Conservation (phyloP, 1,140 invertebrate species). For the Nebria ingens region DNA sequence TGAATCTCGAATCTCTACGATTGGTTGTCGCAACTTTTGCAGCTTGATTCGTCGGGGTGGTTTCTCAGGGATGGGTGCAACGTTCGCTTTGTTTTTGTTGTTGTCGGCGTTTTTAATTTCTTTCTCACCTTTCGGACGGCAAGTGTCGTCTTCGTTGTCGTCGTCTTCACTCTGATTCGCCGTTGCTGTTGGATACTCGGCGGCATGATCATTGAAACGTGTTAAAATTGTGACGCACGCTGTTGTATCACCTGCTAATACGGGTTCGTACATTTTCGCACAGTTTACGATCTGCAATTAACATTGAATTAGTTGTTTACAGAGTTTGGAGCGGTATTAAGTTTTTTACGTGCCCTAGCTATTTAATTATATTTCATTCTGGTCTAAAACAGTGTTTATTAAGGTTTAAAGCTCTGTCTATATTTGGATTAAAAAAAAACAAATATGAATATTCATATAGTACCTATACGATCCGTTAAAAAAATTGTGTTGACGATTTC, state of each 20-base stretch:
- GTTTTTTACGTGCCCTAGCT: too few species aligned
- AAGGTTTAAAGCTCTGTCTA: too few species aligned
- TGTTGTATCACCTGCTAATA: too few species aligned
- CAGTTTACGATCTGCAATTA: slow-evolving; percentile 13
- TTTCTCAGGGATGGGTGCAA: neutral
- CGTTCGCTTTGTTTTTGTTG: neutral
- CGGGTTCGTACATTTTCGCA: slow-evolving; percentile 23
- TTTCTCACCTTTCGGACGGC: slow-evolving; percentile 10
- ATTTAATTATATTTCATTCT: too few species aligned
- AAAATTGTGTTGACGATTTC: too few species aligned
- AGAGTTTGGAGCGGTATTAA: too few species aligned
- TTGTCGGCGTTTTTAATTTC: slow-evolving; percentile 8
- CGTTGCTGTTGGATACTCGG: neutral
- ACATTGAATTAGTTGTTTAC: neutral
- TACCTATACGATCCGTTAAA: too few species aligned
- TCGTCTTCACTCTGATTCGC: neutral
- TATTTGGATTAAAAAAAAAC: too few species aligned
- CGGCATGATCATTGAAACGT: slow-evolving; percentile 7
- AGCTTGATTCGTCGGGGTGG: slow-evolving; percentile 1
- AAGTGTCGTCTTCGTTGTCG: slow-evolving; percentile 13
- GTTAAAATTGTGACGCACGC: slow-evolving; percentile 15
- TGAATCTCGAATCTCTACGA: slow-evolving; percentile 18
- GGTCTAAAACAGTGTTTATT: too few species aligned
- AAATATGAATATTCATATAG: too few species aligned
- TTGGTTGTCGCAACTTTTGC: slow-evolving; percentile 20